Evolutionary conservation across 2,888 invertebrate species (phyloP), one percentile per base, ranked within the genome.

Genomic region (Cantharis flavilabris): DNA sequence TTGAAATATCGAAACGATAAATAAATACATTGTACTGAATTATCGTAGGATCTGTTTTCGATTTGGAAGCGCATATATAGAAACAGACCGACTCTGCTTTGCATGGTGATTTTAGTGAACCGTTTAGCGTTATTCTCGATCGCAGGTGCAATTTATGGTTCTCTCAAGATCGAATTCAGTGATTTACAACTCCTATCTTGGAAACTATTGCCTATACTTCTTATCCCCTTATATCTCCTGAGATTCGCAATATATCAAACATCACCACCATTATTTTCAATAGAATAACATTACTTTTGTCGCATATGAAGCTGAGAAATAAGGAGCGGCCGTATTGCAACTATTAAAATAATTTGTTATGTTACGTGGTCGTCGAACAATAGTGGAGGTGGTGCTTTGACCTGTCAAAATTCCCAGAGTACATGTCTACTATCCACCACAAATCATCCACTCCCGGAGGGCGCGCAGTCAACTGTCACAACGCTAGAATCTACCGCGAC

Each of bases 91-190:
- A 79, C 73, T 82, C 84, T 84, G 84, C 83, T 85, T 86, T 86
- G 85, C 86, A 85, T 85, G 84, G 80, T 82, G 84, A 84, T 84
- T 83, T 80, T 83, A 83, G 82, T 84, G 84, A 83, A 82, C 84
- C 85, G 85, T 83, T 85, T 86, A 85, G 84, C 85, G 84, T 84
- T 86, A 85, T 84, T 85, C 85, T 81, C 85, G 86, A 87, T 87
- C 87, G 84, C 88, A 88, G 88, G 88, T 88, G 88, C 87, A 86
- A 88, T 88, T 88, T 88, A 88, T 88, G 87, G 86, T 85, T 84
- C 86, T 86, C 87, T 85, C 85, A 87, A 88, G 88, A 88, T 88
- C 88, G 88, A 87, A 88, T 87, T 87, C 84, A 83, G 84, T 87
- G 88, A 88, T 88, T 88, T 88, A 88, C 86, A 84, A 84, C 86